phyloP scores from a whole-genome alignment of 2,797 vertebrate species.

The Acanthurus lineatus region DNA sequence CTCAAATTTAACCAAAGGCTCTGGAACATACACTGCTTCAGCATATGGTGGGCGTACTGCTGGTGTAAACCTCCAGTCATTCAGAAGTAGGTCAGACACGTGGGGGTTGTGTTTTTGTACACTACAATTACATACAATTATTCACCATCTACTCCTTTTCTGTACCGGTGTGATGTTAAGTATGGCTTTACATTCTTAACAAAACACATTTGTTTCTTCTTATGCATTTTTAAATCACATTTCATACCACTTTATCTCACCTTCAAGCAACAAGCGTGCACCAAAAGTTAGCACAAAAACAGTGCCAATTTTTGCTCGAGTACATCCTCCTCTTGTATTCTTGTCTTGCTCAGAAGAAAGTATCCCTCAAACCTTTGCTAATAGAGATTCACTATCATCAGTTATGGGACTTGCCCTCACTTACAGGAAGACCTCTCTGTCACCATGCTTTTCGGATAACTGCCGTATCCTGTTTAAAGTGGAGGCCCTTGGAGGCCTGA shows the following conservation, averaged over 20 bases:
- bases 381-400: slow-evolving; percentile 29
- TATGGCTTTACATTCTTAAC: background rate
- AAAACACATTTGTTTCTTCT: background rate
- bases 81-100: slow-evolving; percentile 78
- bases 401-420: slow-evolving; percentile 18
- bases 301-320: too few relatives aligned
- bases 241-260: background rate
- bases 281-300: background rate
- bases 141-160: slow-evolving; percentile 52
- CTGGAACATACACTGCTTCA: slow-evolving; percentile 33
- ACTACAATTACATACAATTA: slow-evolving; percentile 70
- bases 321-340: background rate
- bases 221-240: background rate
- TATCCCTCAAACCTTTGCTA: background rate
- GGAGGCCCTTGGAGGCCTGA: slow-evolving; percentile 55
- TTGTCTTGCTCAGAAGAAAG: background rate
- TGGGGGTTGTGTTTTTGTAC: slow-evolving; percentile 58
- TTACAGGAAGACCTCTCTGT: slow-evolving; percentile 71
- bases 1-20: slow-evolving; percentile 36
- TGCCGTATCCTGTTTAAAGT: slow-evolving; percentile 82
- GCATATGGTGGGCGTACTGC: slow-evolving; percentile 49
- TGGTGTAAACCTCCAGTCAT: slow-evolving; percentile 59
- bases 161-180: slow-evolving; percentile 17
- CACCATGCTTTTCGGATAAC: slow-evolving; percentile 76
- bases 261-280: background rate